Base-by-base conservation (phyloP, 2,113 vertebrate genomes). In the Euleptes europaea region DNA sequence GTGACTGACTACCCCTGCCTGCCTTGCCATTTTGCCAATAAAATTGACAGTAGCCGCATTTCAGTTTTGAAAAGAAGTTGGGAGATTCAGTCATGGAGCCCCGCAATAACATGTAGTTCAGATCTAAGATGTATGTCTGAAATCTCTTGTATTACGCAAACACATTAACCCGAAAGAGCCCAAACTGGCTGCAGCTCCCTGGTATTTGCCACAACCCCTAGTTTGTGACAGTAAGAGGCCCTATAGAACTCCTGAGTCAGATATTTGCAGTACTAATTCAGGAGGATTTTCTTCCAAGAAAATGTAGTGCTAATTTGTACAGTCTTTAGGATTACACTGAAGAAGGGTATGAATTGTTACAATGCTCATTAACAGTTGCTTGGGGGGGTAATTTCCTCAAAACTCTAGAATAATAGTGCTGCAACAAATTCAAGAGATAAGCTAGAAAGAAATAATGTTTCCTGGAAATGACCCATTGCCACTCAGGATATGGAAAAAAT, bases 401-500 rank as follows among this genome's bases (percentile, higher is more conserved):
- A 72, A 81, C 84, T n/a, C 84, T 21, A 71, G 21, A 57, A 40
- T 42, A 83, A 80, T 0, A 0, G 35, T 0, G 0, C 28, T 86
- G 88, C 66, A 88, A 86, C 42, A 72, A 89, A 65, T 13, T 1
- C 71, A 28, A 67, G 65, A 33, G 47, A 1, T 10, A 84, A 38
- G 38, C 80, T 82, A 33, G 77, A 85, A 73, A 88, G n/a, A 83
- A 70, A 4, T 74, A 87, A 87, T 88, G 85, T 89, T 90, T 86
- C 84, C 85, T 91, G 78, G 40, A 91, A 88, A 90, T 78, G 72
- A 78, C 85, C 91, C 73, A 76, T 83, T 85, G 80, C 57, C 88
- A 91, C 54, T 78, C 66, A 67, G 74, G 91, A 92, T 78, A 90
- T 83, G 88, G 54, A 57, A 90, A 91, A 93, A 91, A 82, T 54